phyloP scores from a whole-genome alignment of 2,797 vertebrate species.

The Thripadectes ignobilis region DNA sequence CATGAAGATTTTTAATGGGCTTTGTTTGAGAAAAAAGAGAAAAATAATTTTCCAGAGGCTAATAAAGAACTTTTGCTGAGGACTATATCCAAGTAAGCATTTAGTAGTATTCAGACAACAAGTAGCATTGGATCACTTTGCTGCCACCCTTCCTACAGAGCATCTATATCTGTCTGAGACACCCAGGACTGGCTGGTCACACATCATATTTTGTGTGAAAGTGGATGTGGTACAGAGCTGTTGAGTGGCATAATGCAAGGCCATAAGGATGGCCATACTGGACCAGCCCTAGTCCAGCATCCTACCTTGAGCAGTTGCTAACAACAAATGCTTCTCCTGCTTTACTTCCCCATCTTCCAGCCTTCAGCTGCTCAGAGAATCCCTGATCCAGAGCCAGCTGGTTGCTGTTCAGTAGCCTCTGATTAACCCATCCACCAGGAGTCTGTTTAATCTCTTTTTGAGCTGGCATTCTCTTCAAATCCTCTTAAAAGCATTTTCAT shows the following conservation, averaged over 20 bases:
- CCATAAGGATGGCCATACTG: not conserved
- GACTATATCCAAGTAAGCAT: not conserved
- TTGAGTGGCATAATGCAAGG: not conserved
- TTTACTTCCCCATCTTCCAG: not conserved
- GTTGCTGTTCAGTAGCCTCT: not conserved
- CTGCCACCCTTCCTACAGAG: not conserved
- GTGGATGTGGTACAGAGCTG: not conserved
- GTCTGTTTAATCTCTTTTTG: conserved; percentile 20
- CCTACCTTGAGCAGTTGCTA: not conserved
- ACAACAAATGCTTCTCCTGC: not conserved
- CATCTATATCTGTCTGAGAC: not conserved
- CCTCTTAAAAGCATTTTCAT: not conserved
- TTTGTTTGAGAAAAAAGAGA: not conserved
- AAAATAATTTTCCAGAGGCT: not conserved
- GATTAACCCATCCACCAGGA: not conserved
- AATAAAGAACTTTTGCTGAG: not conserved
- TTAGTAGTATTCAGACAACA: not conserved
- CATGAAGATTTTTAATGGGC: not conserved
- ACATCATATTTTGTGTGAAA: not conserved
- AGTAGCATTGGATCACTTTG: not conserved
- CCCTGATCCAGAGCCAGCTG: not conserved
- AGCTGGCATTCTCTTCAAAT: not conserved
- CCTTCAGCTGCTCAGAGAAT: not conserved
- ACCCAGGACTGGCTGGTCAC: not conserved
- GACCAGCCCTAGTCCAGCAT: not conserved